These are phyloP conservation scores for Hydriomena furcata DNA, from an alignment of 2,888 invertebrate genomes.

Conservation along the genomic window DNA sequence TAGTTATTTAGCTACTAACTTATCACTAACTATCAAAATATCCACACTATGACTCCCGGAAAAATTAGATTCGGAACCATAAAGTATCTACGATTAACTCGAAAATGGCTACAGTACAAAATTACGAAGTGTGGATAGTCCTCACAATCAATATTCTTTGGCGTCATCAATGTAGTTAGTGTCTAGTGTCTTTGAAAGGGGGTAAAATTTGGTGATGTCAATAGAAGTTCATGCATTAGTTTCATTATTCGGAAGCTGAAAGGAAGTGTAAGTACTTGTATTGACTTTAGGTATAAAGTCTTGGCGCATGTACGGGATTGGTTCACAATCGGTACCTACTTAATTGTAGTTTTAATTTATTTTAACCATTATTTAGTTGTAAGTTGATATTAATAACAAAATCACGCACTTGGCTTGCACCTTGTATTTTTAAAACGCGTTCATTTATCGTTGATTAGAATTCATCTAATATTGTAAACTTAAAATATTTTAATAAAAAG, in stretches of 20 bases:
- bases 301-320: conserved; percentile 71
- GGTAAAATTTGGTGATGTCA: conserved; percentile 46
- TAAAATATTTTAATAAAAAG: conserved; percentile 49
- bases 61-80: background rate
- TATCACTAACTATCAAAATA: conserved; percentile 34
- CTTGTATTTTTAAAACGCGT: background rate
- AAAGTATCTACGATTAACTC: conserved; percentile 6
- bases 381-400: conserved; percentile 60
- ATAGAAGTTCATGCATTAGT: conserved; percentile 39
- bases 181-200: conserved; percentile 43
- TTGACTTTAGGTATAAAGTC: conserved; percentile 81
- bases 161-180: conserved; percentile 47
- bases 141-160: conserved; percentile 38
- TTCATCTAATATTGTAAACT: conserved; percentile 6
- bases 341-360: conserved; percentile 65
- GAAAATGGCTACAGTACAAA: conserved; percentile 15
- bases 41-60: conserved; percentile 31
- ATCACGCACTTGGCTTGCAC: conserved; percentile 39
- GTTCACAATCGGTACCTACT: conserved; percentile 60
- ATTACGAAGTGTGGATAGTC: conserved; percentile 17
- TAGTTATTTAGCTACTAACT: conserved; percentile 50
- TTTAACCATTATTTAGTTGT: conserved; percentile 69
- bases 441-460: conserved; percentile 21
- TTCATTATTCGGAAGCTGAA: conserved; percentile 46
- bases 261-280: conserved; percentile 71